Percentiles rank a stretch among this genome's conserved stretches.
Conservation (phyloP, 1,140 invertebrate genomes). For the Eupristina koningsbergeri region DNA sequence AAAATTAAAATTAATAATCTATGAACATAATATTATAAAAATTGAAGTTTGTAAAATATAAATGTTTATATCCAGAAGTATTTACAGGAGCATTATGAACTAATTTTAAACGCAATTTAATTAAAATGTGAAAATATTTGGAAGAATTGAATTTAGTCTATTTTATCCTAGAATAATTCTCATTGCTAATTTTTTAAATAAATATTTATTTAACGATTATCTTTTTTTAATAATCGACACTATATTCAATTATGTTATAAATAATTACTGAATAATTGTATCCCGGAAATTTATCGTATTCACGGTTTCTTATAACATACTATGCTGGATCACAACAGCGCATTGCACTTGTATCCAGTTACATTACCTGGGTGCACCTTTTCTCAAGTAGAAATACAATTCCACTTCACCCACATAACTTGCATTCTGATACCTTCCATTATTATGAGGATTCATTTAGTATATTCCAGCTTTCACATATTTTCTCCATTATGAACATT, state of each 20-base stretch:
- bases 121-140: too few relatives aligned
- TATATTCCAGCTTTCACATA: background rate
- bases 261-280: background rate
- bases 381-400: constrained; percentile 44
- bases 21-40: too few relatives aligned
- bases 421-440: background rate
- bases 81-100: too few relatives aligned
- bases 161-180: too few relatives aligned
- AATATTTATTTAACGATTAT: too few relatives aligned
- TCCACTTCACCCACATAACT: background rate
- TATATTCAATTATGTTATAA: background rate
- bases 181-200: too few relatives aligned
- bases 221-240: too few relatives aligned
- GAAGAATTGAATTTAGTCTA: too few relatives aligned
- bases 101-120: too few relatives aligned
- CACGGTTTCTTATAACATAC: background rate
- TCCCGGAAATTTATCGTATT: background rate
- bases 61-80: too few relatives aligned
- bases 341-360: background rate
- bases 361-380: background rate
- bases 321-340: background rate
- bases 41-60: too few relatives aligned
- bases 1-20: too few relatives aligned
- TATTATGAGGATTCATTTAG: background rate
- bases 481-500: background rate